phyloP scores from a whole-genome alignment of 1,140 invertebrate genomes.

The Euglossa dilemma region DNA sequence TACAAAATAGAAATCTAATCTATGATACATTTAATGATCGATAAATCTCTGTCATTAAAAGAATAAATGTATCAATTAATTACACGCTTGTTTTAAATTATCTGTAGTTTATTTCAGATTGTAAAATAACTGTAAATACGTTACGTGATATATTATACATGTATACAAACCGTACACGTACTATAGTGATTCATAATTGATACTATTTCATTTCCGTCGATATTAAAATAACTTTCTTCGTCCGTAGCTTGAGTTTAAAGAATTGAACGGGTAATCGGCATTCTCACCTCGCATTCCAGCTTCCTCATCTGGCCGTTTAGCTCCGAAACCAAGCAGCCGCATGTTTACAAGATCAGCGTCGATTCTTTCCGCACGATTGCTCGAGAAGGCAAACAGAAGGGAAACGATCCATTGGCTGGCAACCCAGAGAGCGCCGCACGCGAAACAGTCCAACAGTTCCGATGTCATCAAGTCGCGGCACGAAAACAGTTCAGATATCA shows the following conservation, averaged over 20 bases:
- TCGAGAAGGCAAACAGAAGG: neutral
- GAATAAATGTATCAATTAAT: no score
- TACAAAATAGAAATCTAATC: no score
- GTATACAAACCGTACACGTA: no score
- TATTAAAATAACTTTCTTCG: neutral
- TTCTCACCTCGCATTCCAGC: constrained; percentile 11
- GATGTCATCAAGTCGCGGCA: constrained; percentile 25
- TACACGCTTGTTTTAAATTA: no score
- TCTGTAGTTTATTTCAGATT: no score
- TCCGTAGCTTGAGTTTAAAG: no score
- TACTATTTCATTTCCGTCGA: no score
- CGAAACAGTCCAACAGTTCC: constrained; percentile 30
- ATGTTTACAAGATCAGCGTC: constrained; percentile 1
- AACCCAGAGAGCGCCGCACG: constrained; percentile 9
- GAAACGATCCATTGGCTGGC: constrained; percentile 26
- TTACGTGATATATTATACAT: no score
- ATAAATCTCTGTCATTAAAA: neutral
- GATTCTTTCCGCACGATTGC: neutral
- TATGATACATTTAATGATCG: neutral
- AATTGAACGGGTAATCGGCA: neutral
- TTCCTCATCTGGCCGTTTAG: neutral
- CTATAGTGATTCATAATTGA: no score
- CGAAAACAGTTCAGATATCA: constrained; percentile 12
- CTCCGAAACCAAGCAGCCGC: neutral
- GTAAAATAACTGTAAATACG: no score